These are phyloP conservation scores for Bellardia bayeri DNA, from an alignment of 2,888 invertebrate species.

Conservation along the genomic window DNA sequence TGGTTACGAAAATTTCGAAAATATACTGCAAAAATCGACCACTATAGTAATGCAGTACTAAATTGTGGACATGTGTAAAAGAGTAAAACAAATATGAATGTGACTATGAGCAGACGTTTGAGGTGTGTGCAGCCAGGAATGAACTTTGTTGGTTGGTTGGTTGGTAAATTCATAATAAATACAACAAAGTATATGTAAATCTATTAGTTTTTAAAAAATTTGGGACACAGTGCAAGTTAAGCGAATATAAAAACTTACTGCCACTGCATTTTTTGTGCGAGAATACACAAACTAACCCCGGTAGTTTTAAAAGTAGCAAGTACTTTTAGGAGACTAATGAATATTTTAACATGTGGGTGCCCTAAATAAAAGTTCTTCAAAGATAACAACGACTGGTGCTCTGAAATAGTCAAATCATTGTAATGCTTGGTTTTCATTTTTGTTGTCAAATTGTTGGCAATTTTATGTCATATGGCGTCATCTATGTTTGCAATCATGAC, in stretches of 20 bases:
- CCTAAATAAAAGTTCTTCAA: too few species aligned
- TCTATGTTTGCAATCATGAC: too few species aligned
- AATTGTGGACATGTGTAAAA: slow-evolving; percentile 51
- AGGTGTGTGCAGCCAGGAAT: neutral
- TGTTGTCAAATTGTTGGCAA: too few species aligned
- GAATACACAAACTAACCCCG: neutral
- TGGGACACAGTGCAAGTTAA: slow-evolving; percentile 42
- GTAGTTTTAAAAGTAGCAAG: too few species aligned
- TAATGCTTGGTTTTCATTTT: too few species aligned
- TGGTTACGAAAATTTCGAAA: slow-evolving; percentile 28
- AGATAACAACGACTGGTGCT: too few species aligned
- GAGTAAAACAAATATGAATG: slow-evolving; percentile 28
- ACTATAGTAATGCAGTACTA: neutral
- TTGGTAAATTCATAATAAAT: neutral
- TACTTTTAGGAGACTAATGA: too few species aligned
- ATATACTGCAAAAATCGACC: neutral
- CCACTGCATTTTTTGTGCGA: slow-evolving; percentile 7
- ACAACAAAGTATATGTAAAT: slow-evolving; percentile 40
- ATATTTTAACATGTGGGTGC: too few species aligned
- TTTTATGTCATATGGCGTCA: too few species aligned
- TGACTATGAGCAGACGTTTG: too few species aligned
- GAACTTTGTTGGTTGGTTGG: slow-evolving; percentile 11
- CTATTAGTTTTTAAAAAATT: slow-evolving; percentile 51
- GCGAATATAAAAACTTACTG: neutral
- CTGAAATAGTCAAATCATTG: too few species aligned